Base-by-base conservation (phyloP, 2,888 invertebrate genomes). In the Dusona sp. region DNA sequence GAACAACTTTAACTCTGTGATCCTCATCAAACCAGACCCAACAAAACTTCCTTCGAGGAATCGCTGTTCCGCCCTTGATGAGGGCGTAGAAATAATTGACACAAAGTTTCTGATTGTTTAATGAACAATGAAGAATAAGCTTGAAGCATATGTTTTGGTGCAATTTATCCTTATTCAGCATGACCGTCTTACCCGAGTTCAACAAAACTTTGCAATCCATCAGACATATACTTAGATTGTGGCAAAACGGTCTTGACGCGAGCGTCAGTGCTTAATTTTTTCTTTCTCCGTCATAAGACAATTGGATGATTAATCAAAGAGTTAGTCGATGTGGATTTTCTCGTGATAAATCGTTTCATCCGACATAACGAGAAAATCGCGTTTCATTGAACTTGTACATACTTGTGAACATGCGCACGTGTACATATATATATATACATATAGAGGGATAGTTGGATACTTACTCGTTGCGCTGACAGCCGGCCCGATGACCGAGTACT, bases 391-490 rank as follows among this genome's bases (percentile, higher is more conserved):
- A 84, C 64, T 82, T 74, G 33, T 45, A 57, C 72, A 48, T 72
- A 84, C 42, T 70, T 48, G 79, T 57, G 38, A 57, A 70, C 78
- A 80, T 80, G 75, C 51, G 54, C 54, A 29, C 67, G 38, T 13
- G 68, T 42, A 51, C 38, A 29, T 68, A 64, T 65, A 72, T 61
- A 79, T 42, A 70, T 54, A 73, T 16, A 67, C 38, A 51, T 25
- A 36, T 8, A 45, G 25, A 48, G 22, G 42, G 57, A 78, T 70
- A 78, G 73, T 48, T 88, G 88, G 88, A 85, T 92, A 96, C 97
- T 97, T 95, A 97, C 97, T 96, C 94, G 97, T 96, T 91, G 97
- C 97, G 95, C 97, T 97, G 91, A 97, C 97, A 95, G 96, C 97
- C 51, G 97, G 97, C 87, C 96, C 97, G 84, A 96, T 95, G 91